Evolutionary conservation across 2,113 vertebrate genomes (phyloP).

Genomic region (Archocentrus centrarchus): DNA sequence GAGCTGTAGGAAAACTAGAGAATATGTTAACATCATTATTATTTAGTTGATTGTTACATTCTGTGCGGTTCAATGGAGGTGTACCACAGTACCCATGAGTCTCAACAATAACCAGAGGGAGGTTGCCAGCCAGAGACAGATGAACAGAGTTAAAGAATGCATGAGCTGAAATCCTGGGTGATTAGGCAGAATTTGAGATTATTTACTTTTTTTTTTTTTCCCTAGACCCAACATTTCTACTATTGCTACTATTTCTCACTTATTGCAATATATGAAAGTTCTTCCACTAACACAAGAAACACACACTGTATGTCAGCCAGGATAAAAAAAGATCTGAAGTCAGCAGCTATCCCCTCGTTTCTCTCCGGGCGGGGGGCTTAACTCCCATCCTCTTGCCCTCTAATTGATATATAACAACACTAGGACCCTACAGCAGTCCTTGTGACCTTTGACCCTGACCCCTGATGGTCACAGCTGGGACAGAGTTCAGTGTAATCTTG

Average conservation of each 20-base stretch:
- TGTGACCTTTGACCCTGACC: constrained; percentile 61
- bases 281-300: background rate
- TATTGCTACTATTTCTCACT: background rate
- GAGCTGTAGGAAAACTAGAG: constrained; percentile 26
- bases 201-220: background rate
- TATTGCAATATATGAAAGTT: background rate
- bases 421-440: constrained; percentile 48
- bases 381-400: constrained; percentile 31
- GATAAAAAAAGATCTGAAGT: constrained; percentile 61
- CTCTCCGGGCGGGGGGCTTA: constrained; percentile 34
- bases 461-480: constrained; percentile 66
- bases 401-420: constrained; percentile 79
- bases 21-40: constrained; percentile 56
- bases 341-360: constrained; percentile 42
- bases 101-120: background rate
- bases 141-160: background rate
- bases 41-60: constrained; percentile 34
- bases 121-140: background rate
- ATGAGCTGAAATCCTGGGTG: background rate
- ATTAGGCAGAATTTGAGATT: background rate
- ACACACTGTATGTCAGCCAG: constrained; percentile 30
- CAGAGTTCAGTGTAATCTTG: constrained; percentile 56
- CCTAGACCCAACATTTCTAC: background rate
- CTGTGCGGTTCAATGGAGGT: constrained; percentile 1
- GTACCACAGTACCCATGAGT: background rate